These are phyloP conservation scores for Dendrocopos noguchii DNA, from an alignment of 2,113 vertebrate genomes.

Conservation along the genomic window DNA sequence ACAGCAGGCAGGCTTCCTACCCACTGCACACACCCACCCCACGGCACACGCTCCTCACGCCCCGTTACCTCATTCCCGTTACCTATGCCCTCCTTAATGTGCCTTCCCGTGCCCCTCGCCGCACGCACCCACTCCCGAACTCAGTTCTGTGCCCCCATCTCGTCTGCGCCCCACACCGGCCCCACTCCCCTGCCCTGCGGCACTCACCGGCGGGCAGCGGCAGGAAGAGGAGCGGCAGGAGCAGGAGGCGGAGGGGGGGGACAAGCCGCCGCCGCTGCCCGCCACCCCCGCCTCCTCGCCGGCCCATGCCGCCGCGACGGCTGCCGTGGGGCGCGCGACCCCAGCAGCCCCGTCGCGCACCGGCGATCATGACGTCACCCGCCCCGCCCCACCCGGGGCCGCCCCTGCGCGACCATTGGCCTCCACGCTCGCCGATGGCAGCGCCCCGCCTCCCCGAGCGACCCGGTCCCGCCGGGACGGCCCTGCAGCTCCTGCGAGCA, in stretches of 20 bases:
- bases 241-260: neutral
- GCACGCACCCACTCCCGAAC: neutral
- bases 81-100: too few relatives aligned
- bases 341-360: neutral
- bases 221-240: neutral
- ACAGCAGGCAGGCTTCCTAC: neutral
- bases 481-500: neutral
- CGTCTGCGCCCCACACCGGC: neutral
- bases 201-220: neutral
- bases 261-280: neutral
- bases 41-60: neutral
- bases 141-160: neutral
- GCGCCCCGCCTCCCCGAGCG: neutral
- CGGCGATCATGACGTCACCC: neutral
- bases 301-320: neutral
- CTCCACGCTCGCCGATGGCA: fast-evolving
- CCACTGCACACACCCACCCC: neutral
- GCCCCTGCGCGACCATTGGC: neutral
- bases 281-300: neutral
- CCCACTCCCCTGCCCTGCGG: neutral
- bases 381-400: neutral
- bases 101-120: neutral
- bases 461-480: neutral
- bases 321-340: neutral
- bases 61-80: neutral